Percentiles rank a stretch among this genome's conserved stretches.
phyloP scores from a whole-genome alignment of 2,888 invertebrate species.

The Torymus aiolomorphi region DNA sequence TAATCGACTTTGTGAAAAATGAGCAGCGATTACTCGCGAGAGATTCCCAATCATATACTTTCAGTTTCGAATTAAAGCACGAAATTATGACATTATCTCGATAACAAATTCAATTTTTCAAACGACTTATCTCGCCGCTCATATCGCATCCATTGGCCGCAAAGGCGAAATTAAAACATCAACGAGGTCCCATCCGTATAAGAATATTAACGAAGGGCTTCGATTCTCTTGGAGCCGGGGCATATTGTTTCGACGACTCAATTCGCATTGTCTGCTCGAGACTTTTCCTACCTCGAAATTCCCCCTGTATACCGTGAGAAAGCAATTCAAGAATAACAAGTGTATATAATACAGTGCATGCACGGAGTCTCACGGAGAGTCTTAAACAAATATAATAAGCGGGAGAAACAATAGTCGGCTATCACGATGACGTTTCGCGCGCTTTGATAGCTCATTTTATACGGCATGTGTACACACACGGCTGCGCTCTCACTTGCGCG shows the following conservation, averaged over 20 bases:
- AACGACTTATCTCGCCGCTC: slow-evolving; percentile 21
- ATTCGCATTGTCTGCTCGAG: slow-evolving; percentile 27
- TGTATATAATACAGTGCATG: slow-evolving; percentile 5
- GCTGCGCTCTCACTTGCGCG: neutral
- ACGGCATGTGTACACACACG: neutral
- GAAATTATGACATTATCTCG: slow-evolving; percentile 48
- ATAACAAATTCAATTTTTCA: slow-evolving; percentile 36
- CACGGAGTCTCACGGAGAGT: neutral
- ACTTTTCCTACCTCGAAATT: slow-evolving; percentile 1
- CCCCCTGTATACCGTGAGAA: slow-evolving; percentile 42
- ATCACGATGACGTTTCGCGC: slow-evolving; percentile 52
- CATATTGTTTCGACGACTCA: slow-evolving; percentile 15
- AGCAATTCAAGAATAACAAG: slow-evolving; percentile 48
- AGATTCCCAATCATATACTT: slow-evolving; percentile 9
- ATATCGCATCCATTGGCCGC: neutral
- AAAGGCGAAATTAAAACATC: slow-evolving; percentile 34
- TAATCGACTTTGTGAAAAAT: neutral
- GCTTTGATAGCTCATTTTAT: slow-evolving; percentile 56
- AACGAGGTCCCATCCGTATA: neutral
- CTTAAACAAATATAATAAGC: slow-evolving; percentile 45
- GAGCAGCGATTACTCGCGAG: neutral
- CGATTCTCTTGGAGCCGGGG: neutral
- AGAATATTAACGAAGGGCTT: neutral
- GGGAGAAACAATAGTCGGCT: slow-evolving; percentile 45
- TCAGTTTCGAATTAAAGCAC: slow-evolving; percentile 2